Conservation (phyloP, 92 coral and sea anemone species). For the Epizoanthus scotinus region DNA sequence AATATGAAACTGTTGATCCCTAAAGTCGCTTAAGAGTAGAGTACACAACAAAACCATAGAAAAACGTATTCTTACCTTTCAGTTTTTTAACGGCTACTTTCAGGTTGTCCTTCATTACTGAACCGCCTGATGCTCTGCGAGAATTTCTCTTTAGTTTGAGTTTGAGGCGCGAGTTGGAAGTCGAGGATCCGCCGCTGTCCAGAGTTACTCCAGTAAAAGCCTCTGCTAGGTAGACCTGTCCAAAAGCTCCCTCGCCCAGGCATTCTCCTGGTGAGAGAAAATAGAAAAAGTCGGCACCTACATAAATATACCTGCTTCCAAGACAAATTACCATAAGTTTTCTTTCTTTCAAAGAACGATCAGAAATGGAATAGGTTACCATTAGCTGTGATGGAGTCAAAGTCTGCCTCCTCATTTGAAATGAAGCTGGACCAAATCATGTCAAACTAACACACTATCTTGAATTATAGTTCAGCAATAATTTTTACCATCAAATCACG, state of each 20-base stretch:
- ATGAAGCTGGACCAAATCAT: too few relatives aligned
- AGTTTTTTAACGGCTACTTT: conserved; percentile 85
- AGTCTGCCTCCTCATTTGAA: too few relatives aligned
- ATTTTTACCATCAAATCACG: too few relatives aligned
- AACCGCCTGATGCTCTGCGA: conserved; percentile 63
- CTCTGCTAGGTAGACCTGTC: conserved; percentile 86
- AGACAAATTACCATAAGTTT: too few relatives aligned
- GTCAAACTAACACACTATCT: too few relatives aligned
- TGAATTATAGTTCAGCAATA: too few relatives aligned
- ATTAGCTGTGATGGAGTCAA: too few relatives aligned
- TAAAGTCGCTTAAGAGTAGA: background rate
- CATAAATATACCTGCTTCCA: too few relatives aligned
- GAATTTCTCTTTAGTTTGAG: conserved; percentile 50
- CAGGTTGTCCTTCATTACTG: conserved; percentile 57
- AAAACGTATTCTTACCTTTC: conserved; percentile 58
- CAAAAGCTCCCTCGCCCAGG: conserved; percentile 90
- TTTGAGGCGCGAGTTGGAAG: conserved; percentile 62
- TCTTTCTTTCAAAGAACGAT: too few relatives aligned
- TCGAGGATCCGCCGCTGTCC: conserved; percentile 52
- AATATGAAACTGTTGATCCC: too few relatives aligned
- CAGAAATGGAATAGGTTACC: too few relatives aligned
- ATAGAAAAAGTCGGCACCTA: too few relatives aligned
- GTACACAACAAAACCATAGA: background rate
- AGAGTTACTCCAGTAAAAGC: conserved; percentile 62
- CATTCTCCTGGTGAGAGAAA: conserved; percentile 47